Conservation (phyloP, 2,888 invertebrate genomes). For the Acrobasis consociella region DNA sequence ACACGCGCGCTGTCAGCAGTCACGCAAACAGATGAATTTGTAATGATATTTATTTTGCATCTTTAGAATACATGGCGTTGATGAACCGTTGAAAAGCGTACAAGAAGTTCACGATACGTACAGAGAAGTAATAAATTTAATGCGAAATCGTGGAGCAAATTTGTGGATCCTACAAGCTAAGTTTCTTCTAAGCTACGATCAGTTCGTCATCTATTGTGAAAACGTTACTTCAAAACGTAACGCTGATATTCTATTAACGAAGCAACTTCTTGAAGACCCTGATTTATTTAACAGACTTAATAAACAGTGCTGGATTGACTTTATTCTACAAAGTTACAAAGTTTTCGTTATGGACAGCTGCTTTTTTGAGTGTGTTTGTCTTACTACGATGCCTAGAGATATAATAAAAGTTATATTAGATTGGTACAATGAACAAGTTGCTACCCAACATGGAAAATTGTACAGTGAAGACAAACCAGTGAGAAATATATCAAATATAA, state of each 20-base stretch:
- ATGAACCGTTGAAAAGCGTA: constrained; percentile 58
- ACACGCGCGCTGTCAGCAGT: too few relatives aligned
- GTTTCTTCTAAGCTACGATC: constrained; percentile 66
- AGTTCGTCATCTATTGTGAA: constrained; percentile 60
- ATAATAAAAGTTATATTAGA: constrained; percentile 60
- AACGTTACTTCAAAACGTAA: constrained; percentile 57
- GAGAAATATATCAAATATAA: constrained; percentile 70
- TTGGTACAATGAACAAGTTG: constrained; percentile 66
- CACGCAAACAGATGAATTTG: too few relatives aligned
- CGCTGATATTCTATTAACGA: constrained; percentile 57
- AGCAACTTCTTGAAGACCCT: constrained; percentile 52
- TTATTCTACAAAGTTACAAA: constrained; percentile 84
- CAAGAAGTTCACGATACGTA: constrained; percentile 72
- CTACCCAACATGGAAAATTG: constrained; percentile 49
- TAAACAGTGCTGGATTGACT: constrained; percentile 84
- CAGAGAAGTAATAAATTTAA: constrained; percentile 59
- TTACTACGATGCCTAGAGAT: constrained; percentile 56
- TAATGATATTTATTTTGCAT: constrained; percentile 16
- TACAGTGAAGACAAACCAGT: constrained; percentile 43
- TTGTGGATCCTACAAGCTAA: constrained; percentile 61
- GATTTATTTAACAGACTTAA: constrained; percentile 60
- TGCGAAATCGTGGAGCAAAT: constrained; percentile 63
- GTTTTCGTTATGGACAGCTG: constrained; percentile 77
- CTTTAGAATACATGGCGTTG: constrained; percentile 54
- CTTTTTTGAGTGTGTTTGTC: constrained; percentile 71